phyloP scores from a whole-genome alignment of 1,140 invertebrate species.

The Palaemon carinicauda region DNA sequence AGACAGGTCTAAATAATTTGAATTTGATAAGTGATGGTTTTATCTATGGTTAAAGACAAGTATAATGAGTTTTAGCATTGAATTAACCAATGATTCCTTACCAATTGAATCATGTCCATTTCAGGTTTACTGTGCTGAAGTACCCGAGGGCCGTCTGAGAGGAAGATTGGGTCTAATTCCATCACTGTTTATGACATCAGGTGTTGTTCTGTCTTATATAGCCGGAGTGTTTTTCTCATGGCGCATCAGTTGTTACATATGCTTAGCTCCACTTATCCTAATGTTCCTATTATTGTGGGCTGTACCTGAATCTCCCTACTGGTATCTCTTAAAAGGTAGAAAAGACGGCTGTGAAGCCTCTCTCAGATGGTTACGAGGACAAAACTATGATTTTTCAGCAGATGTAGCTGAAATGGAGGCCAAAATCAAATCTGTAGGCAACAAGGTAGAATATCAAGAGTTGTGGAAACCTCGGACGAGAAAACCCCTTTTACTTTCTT shows the following conservation, averaged over 20 bases:
- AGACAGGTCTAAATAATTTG: background rate
- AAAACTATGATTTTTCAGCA: constrained; percentile 6
- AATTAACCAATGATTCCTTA: too few species aligned
- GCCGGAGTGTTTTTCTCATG: constrained; percentile 23
- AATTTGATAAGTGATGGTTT: too few species aligned
- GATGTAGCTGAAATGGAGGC: constrained; percentile 26
- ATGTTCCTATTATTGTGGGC: background rate
- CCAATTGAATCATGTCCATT: background rate
- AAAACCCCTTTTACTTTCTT: constrained; percentile 23
- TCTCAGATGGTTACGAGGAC: constrained; percentile 30
- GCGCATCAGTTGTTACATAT: constrained; percentile 35
- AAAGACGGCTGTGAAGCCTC: constrained; percentile 9
- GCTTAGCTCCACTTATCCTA: background rate
- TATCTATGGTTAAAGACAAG: background rate
- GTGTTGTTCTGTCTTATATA: constrained; percentile 28
- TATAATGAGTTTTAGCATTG: too few species aligned
- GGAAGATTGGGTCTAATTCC: constrained; percentile 19
- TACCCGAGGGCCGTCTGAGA: constrained; percentile 13
- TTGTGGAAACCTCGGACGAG: constrained; percentile 32
- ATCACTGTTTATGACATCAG: constrained; percentile 32
- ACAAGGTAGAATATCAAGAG: constrained; percentile 23
- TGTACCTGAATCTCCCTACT: constrained; percentile 49
- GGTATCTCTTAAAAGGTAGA: constrained; percentile 32
- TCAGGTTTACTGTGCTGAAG: constrained; percentile 36
- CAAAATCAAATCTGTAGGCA: constrained; percentile 30